Evolutionary conservation across 2,888 invertebrate genomes (phyloP).

Genomic region (Ceraclea dissimilis): DNA sequence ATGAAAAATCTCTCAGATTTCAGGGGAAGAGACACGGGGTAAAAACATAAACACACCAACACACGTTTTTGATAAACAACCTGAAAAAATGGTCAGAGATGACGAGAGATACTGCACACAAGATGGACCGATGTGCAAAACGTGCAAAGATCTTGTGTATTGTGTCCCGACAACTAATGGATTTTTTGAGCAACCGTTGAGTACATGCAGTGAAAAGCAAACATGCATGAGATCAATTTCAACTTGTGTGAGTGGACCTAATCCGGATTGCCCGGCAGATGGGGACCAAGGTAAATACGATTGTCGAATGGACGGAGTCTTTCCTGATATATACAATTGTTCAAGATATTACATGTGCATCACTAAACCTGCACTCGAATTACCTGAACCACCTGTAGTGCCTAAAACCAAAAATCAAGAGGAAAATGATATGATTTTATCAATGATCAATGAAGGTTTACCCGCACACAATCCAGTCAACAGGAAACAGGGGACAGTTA

Average conservation of each 20-base stretch:
- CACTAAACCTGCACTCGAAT: background rate
- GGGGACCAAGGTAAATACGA: background rate
- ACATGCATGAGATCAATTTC: constrained; percentile 12
- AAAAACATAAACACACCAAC: background rate
- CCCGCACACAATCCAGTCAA: no score
- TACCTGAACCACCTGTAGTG: no score
- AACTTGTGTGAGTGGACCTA: constrained; percentile 8
- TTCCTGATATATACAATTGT: constrained; percentile 18
- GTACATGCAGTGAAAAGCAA: background rate
- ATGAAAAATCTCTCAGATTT: background rate
- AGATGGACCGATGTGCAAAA: background rate
- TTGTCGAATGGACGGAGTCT: constrained; percentile 18
- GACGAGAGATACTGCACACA: background rate
- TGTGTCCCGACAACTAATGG: background rate
- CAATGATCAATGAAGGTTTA: no score
- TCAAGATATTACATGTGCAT: constrained; percentile 17
- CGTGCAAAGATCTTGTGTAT: background rate
- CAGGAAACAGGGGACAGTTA: no score
- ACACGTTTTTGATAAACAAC: background rate
- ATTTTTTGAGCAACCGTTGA: no score
- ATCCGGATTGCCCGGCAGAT: constrained; percentile 10
- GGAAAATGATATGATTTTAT: no score
- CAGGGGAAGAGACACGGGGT: background rate
- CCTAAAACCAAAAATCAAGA: no score
- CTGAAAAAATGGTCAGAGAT: background rate